Evolutionary conservation across 2,113 vertebrate species (phyloP).

Genomic region (Osmerus mordax): DNA sequence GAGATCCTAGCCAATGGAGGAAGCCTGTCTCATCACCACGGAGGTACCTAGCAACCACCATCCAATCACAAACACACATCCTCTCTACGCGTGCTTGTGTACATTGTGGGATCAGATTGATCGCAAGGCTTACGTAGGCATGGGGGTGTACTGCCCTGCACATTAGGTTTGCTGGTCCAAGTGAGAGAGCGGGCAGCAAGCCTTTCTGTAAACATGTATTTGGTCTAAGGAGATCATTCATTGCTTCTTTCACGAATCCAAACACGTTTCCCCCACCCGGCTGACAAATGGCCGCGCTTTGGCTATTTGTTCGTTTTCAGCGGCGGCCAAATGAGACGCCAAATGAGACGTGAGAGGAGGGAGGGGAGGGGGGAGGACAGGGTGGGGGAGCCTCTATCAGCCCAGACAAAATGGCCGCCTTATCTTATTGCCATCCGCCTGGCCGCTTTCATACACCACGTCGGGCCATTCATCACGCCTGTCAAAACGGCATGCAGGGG

Average conservation of each 20-base stretch:
- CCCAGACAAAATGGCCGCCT: slow-evolving; percentile 65
- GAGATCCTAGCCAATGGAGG: slow-evolving; percentile 98
- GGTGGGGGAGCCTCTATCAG: slow-evolving; percentile 57
- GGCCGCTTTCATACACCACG: slow-evolving; percentile 77
- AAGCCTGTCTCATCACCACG: slow-evolving; percentile 97
- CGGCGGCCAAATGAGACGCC: slow-evolving; percentile 65
- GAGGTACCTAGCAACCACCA: slow-evolving; percentile 76
- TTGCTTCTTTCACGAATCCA: slow-evolving; percentile 41
- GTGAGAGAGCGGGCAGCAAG: slow-evolving; percentile 4
- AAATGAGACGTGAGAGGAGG: slow-evolving; percentile 66
- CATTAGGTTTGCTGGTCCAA: background rate
- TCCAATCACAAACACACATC: too few relatives aligned
- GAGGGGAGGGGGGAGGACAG: slow-evolving; percentile 31
- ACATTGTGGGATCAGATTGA: too few relatives aligned
- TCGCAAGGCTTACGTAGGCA: too few relatives aligned
- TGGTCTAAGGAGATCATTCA: slow-evolving; percentile 37
- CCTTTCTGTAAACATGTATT: slow-evolving; percentile 34
- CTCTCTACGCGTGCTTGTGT: too few relatives aligned
- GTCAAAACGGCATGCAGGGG: slow-evolving; percentile 72
- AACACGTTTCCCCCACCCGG: slow-evolving; percentile 28
- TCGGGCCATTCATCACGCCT: slow-evolving; percentile 75
- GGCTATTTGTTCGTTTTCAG: slow-evolving; percentile 64
- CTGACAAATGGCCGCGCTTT: slow-evolving; percentile 53
- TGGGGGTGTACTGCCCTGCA: background rate
- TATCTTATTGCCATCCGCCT: slow-evolving; percentile 79